phyloP scores from a whole-genome alignment of 2,888 invertebrate genomes.

The Tromatobia lineatoria region DNA sequence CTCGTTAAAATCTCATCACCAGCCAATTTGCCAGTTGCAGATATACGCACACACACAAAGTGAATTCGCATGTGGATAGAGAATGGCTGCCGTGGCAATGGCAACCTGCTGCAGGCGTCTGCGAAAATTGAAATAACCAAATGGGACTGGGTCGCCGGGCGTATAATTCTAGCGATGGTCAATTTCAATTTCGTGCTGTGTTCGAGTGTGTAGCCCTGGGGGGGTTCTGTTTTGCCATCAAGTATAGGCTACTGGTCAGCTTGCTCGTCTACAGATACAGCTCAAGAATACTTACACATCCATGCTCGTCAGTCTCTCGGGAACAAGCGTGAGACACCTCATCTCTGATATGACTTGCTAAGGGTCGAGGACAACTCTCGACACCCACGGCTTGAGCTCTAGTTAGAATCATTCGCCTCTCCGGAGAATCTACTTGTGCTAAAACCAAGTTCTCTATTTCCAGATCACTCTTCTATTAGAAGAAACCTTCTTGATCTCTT shows the following conservation, averaged over 20 bases:
- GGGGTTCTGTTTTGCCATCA: constrained; percentile 46
- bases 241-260: constrained; percentile 44
- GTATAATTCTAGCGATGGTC: constrained; percentile 73
- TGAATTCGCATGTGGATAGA: constrained; percentile 25
- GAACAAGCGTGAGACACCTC: constrained; percentile 53
- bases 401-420: constrained; percentile 55
- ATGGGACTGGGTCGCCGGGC: constrained; percentile 65
- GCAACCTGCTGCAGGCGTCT: constrained; percentile 49
- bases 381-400: constrained; percentile 4
- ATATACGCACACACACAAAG: constrained; percentile 25
- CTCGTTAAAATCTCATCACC: constrained; percentile 74
- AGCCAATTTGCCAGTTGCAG: constrained; percentile 67
- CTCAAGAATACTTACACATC: constrained; percentile 17
- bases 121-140: constrained; percentile 73
- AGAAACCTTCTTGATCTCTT: too few relatives aligned
- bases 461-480: not conserved
- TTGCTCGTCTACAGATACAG: constrained; percentile 18
- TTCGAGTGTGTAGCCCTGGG: constrained; percentile 64
- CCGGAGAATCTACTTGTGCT: constrained; percentile 23
- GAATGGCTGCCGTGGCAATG: constrained; percentile 4
- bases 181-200: constrained; percentile 72
- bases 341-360: constrained; percentile 13
- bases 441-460: not conserved
- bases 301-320: constrained; percentile 33
- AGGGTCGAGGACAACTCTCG: constrained; percentile 23